Base-by-base conservation (phyloP, 2,797 vertebrate genomes). In the Glossophaga mutica region DNA sequence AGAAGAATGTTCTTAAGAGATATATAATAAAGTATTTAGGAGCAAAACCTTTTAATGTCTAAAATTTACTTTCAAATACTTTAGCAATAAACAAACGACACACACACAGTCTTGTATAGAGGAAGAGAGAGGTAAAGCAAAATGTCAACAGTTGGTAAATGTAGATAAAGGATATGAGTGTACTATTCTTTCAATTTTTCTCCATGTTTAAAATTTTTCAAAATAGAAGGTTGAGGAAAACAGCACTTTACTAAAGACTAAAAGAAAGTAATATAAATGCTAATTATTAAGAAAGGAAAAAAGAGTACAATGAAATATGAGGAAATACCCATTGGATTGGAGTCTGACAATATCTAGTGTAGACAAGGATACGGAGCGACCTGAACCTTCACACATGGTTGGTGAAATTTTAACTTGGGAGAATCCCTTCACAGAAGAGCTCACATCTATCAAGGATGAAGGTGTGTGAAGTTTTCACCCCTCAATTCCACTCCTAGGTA, bases 1-100 rank as follows among this genome's bases (percentile, higher is more conserved):
- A 92, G 79, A 32, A 95, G 79, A 91, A 68, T 71, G 32, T 83
- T 96, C 70, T 93, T 89, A 86, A 52, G 34, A 89, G 37, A 96
- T 67, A 82, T 22, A 77, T 65, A 94, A 91, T 68, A 6, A 95
- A 59, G 55, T 59, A 81, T 55, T 85, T 81, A 95, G 62, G 19
- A 93, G 44, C 81, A 85, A 97, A 89, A 42, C 21, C 22, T 73
- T 18, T n/a, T 87, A 95, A 92, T 50, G 37, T 26, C 65, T 95
- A 88, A 86, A 57, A 78, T 16, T 57, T 77, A 73, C 14, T 77
- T 92, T 92, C 65, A 93, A 94, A 85, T 44, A 82, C 29, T 87
- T 95, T 62, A 88, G 32, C 42, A 79, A 94, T 59, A 85, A 59
- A 91, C 34, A 83, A 91, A 62, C 9, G 14, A 83, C 22, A 86